Conservation (phyloP, 2,113 vertebrate species). For the Brachypteracias leptosomus region DNA sequence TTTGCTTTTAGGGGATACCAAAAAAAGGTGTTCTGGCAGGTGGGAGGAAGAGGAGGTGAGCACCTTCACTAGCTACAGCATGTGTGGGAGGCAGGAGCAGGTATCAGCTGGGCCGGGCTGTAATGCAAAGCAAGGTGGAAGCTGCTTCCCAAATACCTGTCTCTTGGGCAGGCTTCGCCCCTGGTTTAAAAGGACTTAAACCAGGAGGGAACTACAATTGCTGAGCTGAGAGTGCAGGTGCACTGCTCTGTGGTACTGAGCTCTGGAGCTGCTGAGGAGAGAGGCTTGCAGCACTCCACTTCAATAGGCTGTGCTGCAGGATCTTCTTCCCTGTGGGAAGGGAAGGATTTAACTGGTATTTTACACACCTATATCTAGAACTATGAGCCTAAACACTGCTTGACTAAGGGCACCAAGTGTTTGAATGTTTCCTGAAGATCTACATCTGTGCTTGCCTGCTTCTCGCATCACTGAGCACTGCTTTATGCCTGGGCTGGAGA, state of each 20-base stretch:
- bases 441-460: neutral
- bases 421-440: neutral
- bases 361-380: neutral
- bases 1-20: neutral
- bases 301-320: neutral
- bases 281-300: neutral
- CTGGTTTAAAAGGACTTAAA: neutral
- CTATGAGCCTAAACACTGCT: neutral
- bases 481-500: fast-evolving
- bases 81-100: neutral
- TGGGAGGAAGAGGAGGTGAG: neutral
- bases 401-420: fast-evolving
- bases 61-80: neutral
- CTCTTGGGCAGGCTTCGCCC: neutral
- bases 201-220: neutral
- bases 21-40: neutral
- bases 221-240: neutral
- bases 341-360: neutral
- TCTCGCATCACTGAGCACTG: neutral
- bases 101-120: neutral
- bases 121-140: neutral
- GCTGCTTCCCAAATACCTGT: neutral
- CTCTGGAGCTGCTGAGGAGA: fast-evolving
- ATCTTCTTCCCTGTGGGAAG: neutral
- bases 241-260: neutral